phyloP scores from a whole-genome alignment of 2,113 vertebrate species.

The Rhinopomastus cyanomelas region DNA sequence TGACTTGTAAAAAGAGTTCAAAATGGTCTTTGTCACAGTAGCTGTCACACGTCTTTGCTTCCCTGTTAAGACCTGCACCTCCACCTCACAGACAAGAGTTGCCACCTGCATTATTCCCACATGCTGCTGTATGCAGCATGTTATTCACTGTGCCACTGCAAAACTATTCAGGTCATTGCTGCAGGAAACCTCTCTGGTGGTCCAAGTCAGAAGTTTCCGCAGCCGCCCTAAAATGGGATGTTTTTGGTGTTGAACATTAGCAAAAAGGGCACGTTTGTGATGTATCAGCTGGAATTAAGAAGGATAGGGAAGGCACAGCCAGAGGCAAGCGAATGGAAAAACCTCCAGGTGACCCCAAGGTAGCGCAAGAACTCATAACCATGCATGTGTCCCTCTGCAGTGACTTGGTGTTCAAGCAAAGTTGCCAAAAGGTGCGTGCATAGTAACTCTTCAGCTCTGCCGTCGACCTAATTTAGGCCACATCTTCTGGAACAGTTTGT shows the following conservation, averaged over 20 bases:
- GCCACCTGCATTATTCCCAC: neutral
- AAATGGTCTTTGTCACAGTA: slow-evolving; percentile 27
- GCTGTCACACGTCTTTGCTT: neutral
- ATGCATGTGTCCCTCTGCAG: neutral
- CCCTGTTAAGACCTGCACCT: neutral
- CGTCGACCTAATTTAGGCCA: slow-evolving; percentile 70
- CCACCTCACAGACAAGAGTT: neutral
- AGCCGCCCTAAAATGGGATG: neutral
- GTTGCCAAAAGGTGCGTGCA: slow-evolving; percentile 48
- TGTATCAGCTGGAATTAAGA: slow-evolving; percentile 18
- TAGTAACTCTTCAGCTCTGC: slow-evolving; percentile 54
- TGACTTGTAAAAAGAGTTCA: slow-evolving; percentile 15
- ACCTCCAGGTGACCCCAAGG: neutral
- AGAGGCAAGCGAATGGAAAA: slow-evolving; percentile 39
- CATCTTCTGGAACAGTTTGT: slow-evolving; percentile 25
- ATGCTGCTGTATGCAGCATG: neutral
- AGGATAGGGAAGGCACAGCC: slow-evolving; percentile 49
- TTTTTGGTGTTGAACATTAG: slow-evolving; percentile 9
- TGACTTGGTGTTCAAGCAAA: slow-evolving; percentile 4
- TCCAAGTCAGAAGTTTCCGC: neutral
- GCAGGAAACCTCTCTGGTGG: neutral
- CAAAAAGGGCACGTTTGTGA: slow-evolving; percentile 41
- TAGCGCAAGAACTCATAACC: neutral
- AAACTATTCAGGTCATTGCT: neutral
- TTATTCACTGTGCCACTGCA: neutral